These are phyloP conservation scores for Neopelma chrysocephalum DNA, from an alignment of 2,797 vertebrate genomes.

Conservation along the genomic window DNA sequence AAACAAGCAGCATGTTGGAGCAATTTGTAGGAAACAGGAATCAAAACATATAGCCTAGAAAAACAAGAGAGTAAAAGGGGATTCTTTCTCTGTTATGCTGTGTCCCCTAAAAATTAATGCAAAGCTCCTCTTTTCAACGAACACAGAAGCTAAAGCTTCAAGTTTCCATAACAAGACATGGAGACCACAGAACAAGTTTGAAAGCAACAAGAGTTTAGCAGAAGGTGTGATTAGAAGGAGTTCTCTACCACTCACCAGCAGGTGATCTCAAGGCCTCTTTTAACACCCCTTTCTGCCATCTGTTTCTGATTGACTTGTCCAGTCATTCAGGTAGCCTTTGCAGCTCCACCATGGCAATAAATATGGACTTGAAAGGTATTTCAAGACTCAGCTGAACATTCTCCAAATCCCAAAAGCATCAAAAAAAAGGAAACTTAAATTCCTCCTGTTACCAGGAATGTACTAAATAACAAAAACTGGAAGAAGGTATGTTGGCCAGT, in stretches of 20 bases:
- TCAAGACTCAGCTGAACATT: neutral
- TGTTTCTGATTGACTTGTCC: neutral
- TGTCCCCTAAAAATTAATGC: neutral
- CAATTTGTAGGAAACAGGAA: neutral
- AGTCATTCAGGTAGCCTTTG: neutral
- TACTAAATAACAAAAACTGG: neutral
- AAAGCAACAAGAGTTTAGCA: neutral
- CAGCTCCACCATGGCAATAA: neutral
- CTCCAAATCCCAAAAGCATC: neutral
- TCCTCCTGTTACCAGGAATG: neutral
- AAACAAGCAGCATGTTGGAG: neutral
- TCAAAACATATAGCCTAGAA: neutral
- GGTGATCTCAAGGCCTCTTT: neutral
- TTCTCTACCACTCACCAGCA: neutral
- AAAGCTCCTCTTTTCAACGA: neutral
- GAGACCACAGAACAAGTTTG: neutral
- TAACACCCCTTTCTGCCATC: neutral
- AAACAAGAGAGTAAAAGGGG: neutral
- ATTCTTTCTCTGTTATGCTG: neutral
- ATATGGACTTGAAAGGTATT: neutral
- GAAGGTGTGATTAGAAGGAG: neutral
- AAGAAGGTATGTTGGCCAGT: neutral
- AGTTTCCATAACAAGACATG: neutral
- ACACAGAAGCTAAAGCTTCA: neutral
- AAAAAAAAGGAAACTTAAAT: neutral